Conservation (phyloP, 1,140 invertebrate genomes). For the Drosophila sp. region DNA sequence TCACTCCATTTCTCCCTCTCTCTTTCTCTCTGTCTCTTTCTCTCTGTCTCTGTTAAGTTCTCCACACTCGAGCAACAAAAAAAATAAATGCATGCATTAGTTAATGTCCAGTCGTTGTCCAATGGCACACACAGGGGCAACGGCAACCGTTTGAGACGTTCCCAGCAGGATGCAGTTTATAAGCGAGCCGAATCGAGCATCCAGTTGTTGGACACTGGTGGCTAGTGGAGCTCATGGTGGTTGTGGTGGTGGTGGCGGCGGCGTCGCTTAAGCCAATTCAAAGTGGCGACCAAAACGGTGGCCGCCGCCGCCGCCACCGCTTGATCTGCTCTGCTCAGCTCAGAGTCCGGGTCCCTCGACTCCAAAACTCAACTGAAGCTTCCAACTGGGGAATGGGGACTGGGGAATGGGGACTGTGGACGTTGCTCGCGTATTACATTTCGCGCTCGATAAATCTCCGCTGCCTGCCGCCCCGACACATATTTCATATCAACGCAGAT, state of each 20-base stretch:
- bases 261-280: conserved; percentile 77
- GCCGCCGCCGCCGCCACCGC: conserved; percentile 67
- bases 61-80: conserved; percentile 48
- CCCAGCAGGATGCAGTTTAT: conserved; percentile 81
- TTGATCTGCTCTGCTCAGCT: conserved; percentile 34
- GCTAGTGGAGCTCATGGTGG: conserved; percentile 16
- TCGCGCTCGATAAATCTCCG: conserved; percentile 82
- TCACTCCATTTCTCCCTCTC: background rate
- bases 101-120: conserved; percentile 75
- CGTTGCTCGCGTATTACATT: conserved; percentile 76
- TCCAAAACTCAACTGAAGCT: conserved; percentile 19
- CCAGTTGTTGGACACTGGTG: conserved; percentile 34
- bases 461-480: conserved; percentile 76
- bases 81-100: conserved; percentile 81
- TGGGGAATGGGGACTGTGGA: conserved; percentile 18
- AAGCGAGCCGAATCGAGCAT: conserved; percentile 74
- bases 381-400: conserved; percentile 40
- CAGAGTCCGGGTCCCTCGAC: conserved; percentile 13
- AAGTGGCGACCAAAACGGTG: conserved; percentile 68
- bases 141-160: conserved; percentile 56
- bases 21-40: background rate
- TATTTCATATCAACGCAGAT: conserved; percentile 82
- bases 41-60: background rate
- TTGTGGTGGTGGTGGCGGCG: conserved; percentile 42
- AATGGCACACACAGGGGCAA: conserved; percentile 36